Evolutionary conservation across 2,888 invertebrate genomes (phyloP).

Genomic region (Entomobrya multifasciata): DNA sequence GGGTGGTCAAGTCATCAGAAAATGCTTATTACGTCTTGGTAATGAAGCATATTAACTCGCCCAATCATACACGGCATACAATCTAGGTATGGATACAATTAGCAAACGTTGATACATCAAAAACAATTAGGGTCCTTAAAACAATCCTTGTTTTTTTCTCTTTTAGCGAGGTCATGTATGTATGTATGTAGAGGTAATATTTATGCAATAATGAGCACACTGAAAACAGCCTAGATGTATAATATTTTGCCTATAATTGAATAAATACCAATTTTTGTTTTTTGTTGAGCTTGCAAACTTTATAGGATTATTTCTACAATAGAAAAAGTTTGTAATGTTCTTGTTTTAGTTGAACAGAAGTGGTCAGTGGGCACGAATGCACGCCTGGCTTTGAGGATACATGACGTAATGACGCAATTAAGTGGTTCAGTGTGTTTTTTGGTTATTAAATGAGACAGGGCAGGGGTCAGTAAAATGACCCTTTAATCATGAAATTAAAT

Average conservation of each 20-base stretch:
- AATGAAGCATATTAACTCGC: no score
- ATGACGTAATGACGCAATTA: conserved; percentile 45
- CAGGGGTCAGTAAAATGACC: conserved; percentile 56
- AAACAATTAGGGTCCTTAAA: not conserved
- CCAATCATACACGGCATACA: no score
- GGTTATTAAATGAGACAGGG: conserved; percentile 36
- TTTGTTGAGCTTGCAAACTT: conserved; percentile 1
- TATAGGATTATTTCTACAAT: no score
- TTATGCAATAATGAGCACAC: conserved; percentile 29
- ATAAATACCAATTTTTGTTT: conserved; percentile 24
- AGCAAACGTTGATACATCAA: no score
- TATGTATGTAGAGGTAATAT: not conserved
- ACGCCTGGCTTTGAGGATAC: not conserved
- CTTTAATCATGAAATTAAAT: conserved; percentile 59
- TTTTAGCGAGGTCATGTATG: conserved; percentile 11
- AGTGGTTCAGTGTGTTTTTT: conserved; percentile 47
- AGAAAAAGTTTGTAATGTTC: not conserved
- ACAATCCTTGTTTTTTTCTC: conserved; percentile 15
- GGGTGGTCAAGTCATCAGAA: no score
- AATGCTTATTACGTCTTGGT: no score
- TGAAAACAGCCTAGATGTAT: not conserved
- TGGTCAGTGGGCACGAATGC: conserved; percentile 6
- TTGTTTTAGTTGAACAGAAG: not conserved
- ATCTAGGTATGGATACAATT: no score
- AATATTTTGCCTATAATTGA: not conserved